Evolutionary conservation across 1,140 invertebrate species (phyloP), one percentile per base, ranked within the genome.

Genomic region (Drosophila paulistorum): DNA sequence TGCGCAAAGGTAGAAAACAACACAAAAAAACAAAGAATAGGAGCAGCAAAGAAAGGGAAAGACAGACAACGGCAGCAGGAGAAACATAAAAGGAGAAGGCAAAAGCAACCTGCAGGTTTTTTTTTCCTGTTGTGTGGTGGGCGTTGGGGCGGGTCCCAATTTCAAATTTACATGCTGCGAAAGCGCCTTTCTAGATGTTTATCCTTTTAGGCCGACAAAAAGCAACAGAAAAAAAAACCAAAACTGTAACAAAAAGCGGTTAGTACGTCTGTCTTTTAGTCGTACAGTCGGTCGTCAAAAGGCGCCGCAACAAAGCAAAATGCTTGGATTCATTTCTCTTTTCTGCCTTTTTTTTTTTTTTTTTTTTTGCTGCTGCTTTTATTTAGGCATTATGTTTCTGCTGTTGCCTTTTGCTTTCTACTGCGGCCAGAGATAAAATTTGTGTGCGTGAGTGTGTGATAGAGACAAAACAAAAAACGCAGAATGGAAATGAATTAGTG

Each of bases 171-270:
- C 72, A 80, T 80, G 69, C 69, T 61, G 73, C 72, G 68, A 58
- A 77, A 80, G 71, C 77, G 83, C 80, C 71, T 78, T 89, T 81
- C 80, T 71, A 81, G 80, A 89, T 89, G 74, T 78, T 89, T 89
- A 89, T 89, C 77, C 77, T 68, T 75, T 71, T 84, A 75, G 77
- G 80, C 74, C 73, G 67, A 62, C 74, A 69, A 63, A 58, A 65
- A 61, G 13, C 57, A 62, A 23, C 57, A 10, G 51, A n/a, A 60
- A 57, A 20, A 55, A 59, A 23, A 70, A 67, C 57, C 33, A n/a
- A 26, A 67, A 67, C 51, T 30, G 35, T 41, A 65, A 65, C 60
- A 65, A 73, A 55, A 39, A 26, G 26, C 14, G 63, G 59, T 68
- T 71, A 48, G 57, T 63, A 68, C 4, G 37, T 39, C 37, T 13